Percentiles rank a stretch among this genome's conserved stretches.
These are phyloP conservation scores for Indicator maculatus DNA, from an alignment of 2,113 vertebrate genomes.

Conservation along the genomic window DNA sequence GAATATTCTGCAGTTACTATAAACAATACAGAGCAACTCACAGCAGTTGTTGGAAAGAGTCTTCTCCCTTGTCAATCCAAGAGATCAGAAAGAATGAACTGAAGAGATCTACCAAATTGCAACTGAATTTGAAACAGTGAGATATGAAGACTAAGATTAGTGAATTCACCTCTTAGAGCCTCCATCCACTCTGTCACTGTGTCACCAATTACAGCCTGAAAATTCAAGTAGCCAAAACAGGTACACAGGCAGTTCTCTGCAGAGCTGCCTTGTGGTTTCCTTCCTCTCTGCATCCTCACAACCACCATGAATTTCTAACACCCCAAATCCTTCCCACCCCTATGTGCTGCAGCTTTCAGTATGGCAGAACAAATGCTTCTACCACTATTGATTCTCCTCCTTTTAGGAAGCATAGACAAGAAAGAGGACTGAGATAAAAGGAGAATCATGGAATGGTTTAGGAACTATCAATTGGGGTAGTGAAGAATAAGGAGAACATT, in stretches of 20 bases:
- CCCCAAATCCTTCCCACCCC: background rate
- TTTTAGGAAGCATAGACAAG: background rate
- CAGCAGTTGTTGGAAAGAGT: background rate
- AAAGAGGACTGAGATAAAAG: background rate
- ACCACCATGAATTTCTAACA: background rate
- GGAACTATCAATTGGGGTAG: background rate
- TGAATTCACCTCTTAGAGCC: background rate
- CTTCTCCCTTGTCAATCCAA: background rate
- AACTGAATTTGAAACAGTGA: background rate
- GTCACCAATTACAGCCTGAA: background rate
- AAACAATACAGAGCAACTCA: constrained; percentile 34
- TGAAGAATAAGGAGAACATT: background rate
- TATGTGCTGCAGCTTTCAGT: background rate
- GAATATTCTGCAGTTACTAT: constrained; percentile 55
- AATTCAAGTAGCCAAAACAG: background rate
- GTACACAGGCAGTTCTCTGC: background rate
- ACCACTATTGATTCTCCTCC: background rate
- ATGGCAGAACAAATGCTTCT: background rate
- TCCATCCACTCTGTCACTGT: background rate
- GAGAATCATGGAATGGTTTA: background rate
- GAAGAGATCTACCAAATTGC: background rate
- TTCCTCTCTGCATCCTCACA: background rate
- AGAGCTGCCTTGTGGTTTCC: background rate
- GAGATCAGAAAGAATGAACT: background rate
- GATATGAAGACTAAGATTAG: background rate